Conservation (phyloP, 2,888 invertebrate species). For the Drosophila kuntzei region DNA sequence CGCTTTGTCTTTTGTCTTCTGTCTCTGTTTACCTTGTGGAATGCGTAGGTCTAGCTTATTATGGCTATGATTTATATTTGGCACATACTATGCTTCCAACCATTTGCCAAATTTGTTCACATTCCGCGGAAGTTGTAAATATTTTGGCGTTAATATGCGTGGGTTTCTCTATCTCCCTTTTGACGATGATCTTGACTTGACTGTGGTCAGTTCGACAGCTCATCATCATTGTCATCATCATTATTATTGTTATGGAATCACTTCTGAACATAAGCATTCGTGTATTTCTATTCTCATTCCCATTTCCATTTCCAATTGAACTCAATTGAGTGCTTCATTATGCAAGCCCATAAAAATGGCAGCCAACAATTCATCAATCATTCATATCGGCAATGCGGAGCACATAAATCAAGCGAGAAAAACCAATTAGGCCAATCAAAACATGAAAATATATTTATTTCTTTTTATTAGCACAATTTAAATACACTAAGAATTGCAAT, state of each 20-base stretch:
- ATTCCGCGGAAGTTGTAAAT: slow-evolving; percentile 45
- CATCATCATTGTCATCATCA: slow-evolving; percentile 5
- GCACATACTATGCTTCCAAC: slow-evolving; percentile 34
- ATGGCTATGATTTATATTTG: slow-evolving; percentile 55
- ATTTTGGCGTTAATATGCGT: slow-evolving; percentile 32
- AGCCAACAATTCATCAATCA: slow-evolving; percentile 68
- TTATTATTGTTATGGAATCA: background rate
- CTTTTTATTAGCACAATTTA: slow-evolving; percentile 16
- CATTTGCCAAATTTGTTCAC: slow-evolving; percentile 32
- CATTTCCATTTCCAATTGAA: slow-evolving; percentile 49
- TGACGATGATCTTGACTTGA: slow-evolving; percentile 47
- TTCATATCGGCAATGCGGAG: slow-evolving; percentile 41
- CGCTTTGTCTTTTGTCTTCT: slow-evolving; percentile 55
- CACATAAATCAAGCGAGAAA: slow-evolving; percentile 49
- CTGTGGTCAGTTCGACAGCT: slow-evolving; percentile 51
- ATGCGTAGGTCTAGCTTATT: slow-evolving; percentile 49
- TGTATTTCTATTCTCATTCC: background rate
- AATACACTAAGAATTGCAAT: slow-evolving; percentile 13
- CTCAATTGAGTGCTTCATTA: slow-evolving; percentile 63
- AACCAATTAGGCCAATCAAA: slow-evolving; percentile 72
- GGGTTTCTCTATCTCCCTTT: slow-evolving; percentile 16
- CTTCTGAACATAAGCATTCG: slow-evolving; percentile 9
- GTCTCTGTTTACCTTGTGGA: slow-evolving; percentile 40
- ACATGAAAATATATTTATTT: slow-evolving; percentile 30
- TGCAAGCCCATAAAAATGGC: slow-evolving; percentile 57